Evolutionary conservation across 2,888 invertebrate species (phyloP), one percentile per base, ranked within the genome.

Genomic region (Apotomis capreana): DNA sequence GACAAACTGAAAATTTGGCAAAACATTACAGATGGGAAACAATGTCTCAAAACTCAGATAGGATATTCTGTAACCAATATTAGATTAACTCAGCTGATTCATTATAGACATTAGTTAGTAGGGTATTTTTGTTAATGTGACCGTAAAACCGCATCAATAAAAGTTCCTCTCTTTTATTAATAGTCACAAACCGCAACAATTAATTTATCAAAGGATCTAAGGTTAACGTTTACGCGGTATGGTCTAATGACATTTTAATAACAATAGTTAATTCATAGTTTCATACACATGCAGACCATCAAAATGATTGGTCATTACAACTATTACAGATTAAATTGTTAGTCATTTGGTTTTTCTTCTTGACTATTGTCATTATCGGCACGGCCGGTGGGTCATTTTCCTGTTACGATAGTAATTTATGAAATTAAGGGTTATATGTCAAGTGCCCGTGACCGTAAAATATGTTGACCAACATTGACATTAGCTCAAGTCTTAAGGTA

Each of bases 261-360:
- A n/a, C 26, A 26, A 12, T 49, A 49, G n/a, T n/a, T n/a, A n/a
- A n/a, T n/a, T n/a, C n/a, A n/a, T n/a, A n/a, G 12, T 12, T 46
- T 60, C 46, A 26, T 49, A 49, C 10, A 10, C 49, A 49, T 49
- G 49, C 10, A 49, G 49, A 49, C 49, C 49, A 12, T 49, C 49
- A 8, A 49, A 49, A 49, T 49, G 49, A 49, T 49, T 8, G 49
- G 13, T 46, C 36, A 10, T 36, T 57, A 13, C 10, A 13, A 59
- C 5, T 59, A 44, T 37, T 59, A 36, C 37, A 36, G 26, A 26
- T 59, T 40, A n/a, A 59, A 59, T 59, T 59, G 9, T 40, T 6
- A 59, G 59, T 40, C n/a, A 59, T n/a, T 59, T 59, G 40, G 40
- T 59, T 59, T 40, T 59, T 37, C 58, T 58, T n/a, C 13, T 3